Base-by-base conservation (phyloP, 2,113 vertebrate species). In the Pteronura brasiliensis region DNA sequence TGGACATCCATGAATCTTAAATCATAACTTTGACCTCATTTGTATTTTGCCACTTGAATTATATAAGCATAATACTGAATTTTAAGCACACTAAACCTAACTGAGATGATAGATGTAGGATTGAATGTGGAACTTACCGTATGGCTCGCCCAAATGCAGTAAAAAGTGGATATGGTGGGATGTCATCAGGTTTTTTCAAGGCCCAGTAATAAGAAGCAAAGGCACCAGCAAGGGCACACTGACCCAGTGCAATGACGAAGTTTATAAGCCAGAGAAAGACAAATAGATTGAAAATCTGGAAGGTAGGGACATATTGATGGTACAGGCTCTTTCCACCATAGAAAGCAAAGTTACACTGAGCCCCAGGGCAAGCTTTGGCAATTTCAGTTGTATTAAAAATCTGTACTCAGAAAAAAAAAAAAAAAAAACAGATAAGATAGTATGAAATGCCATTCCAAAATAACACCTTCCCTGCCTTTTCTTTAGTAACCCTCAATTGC, bases 121-220 rank as follows among this genome's bases (percentile, higher is more conserved):
- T 25, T 83, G 29, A 65, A 21, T 12, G 55, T 39, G 17, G 14
- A 57, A 6, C 98, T 98, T 98, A 99, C 99, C 99, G 98, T 98
- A 99, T 99, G 96, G 99, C 99, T 98, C 99, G 98, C 97, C 99
- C 99, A 88, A 99, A 99, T 0, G 99, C 99, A 90, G 99, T 99
- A 97, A 99, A 99, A n/a, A 99, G 98, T 0, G 99, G 99, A 97
- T 99, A 99, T 12, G 98, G 69, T 18, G 99, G 99, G 93, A 99
- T 99, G 97, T 99, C 99, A 1, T 98, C 98, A 1, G 99, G 99
- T 97, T 99, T 99, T 95, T 98, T 99, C 96, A 99, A 99, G 93
- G 99, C 99, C 99, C 99, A 99, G 97, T 99, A 99, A 69, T 99
- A 99, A 63, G 99, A 99, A 34, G 99, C 99, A 44, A 99, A 99